These are phyloP conservation scores for Ctenochaetus hawaiiensis DNA, from an alignment of 2,797 vertebrate species.

Conservation along the genomic window DNA sequence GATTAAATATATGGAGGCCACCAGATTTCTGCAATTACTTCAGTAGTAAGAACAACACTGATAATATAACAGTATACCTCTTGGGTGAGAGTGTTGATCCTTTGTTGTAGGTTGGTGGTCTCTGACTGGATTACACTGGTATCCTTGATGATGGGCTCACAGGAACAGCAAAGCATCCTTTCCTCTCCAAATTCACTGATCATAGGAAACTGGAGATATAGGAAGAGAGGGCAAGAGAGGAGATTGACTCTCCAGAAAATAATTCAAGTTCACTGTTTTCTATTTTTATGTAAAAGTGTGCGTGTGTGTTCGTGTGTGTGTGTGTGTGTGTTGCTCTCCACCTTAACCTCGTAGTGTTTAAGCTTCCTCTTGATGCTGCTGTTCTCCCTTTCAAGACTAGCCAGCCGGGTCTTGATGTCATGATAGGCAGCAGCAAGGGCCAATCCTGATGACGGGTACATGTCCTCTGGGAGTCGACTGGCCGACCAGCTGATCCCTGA, in stretches of 20 bases:
- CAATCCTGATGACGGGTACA: slow-evolving; percentile 91
- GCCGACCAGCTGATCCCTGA: slow-evolving; percentile 84
- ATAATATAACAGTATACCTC: slow-evolving; percentile 22
- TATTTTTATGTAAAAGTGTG: background rate
- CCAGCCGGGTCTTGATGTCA: slow-evolving; percentile 91
- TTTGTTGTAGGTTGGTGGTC: slow-evolving; percentile 88
- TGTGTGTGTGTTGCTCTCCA: slow-evolving; percentile 56
- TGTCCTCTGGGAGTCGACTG: slow-evolving; percentile 84
- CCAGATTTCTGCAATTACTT: too few relatives aligned
- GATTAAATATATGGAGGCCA: too few relatives aligned
- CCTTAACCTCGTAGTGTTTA: slow-evolving; percentile 92
- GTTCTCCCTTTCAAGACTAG: slow-evolving; percentile 91
- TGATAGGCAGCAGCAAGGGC: slow-evolving; percentile 93
- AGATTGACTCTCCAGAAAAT: background rate
- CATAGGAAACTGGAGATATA: slow-evolving; percentile 85
- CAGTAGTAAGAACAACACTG: background rate
- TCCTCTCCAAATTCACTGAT: slow-evolving; percentile 89
- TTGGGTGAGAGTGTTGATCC: slow-evolving; percentile 84
- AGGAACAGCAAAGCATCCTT: slow-evolving; percentile 82
- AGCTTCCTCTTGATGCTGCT: slow-evolving; percentile 90
- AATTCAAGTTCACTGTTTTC: background rate
- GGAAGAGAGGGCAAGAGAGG: background rate
- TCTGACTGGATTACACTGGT: slow-evolving; percentile 83
- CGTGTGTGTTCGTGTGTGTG: background rate
- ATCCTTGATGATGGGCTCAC: slow-evolving; percentile 85